phyloP scores from a whole-genome alignment of 2,113 vertebrate genomes.

The Platysternon megacephalum region DNA sequence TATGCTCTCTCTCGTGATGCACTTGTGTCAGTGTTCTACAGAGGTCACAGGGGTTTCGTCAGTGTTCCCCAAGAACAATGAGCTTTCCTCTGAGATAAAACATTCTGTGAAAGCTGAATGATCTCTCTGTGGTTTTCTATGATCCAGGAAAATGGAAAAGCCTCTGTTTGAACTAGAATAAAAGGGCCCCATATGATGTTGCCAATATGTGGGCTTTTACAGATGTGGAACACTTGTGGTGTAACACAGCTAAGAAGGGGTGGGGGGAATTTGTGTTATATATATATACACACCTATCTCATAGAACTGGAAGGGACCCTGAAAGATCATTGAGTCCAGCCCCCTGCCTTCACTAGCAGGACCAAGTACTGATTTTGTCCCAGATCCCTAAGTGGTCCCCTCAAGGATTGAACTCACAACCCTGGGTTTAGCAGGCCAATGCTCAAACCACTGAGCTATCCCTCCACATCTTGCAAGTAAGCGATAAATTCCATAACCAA shows the following conservation, averaged over 20 bases:
- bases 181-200: neutral
- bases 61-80: neutral
- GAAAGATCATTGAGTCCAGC: too few relatives aligned
- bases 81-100: neutral
- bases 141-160: slow-evolving; percentile 5
- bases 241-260: neutral
- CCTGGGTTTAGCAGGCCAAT: too few relatives aligned
- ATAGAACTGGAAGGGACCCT: too few relatives aligned
- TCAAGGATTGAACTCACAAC: too few relatives aligned
- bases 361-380: too few relatives aligned
- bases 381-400: too few relatives aligned
- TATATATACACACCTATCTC: too few relatives aligned
- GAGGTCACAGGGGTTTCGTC: neutral
- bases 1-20: neutral
- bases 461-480: neutral
- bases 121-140: neutral
- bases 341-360: too few relatives aligned
- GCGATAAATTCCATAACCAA: accelerated
- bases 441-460: too few relatives aligned
- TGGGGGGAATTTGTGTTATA: neutral
- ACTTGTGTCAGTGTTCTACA: neutral
- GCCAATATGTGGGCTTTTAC: neutral
- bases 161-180: neutral
- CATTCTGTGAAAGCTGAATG: neutral
- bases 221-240: neutral